Base-by-base conservation (phyloP, 2,888 invertebrate species). In the Clanis bilineata region DNA sequence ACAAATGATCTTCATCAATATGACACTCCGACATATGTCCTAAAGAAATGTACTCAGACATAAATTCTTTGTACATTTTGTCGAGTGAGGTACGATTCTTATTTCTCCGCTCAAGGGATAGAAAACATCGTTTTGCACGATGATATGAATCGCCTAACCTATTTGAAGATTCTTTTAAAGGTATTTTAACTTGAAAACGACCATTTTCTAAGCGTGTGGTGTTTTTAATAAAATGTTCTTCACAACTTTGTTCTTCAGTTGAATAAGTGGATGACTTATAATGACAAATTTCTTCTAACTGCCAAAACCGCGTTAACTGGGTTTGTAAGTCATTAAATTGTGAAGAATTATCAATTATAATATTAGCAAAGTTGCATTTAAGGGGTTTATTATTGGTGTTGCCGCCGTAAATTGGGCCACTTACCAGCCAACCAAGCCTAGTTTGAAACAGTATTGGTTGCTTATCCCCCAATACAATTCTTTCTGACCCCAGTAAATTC, bases 211-310 rank as follows among this genome's bases (percentile, higher is more conserved):
- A 57, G 22, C 72, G 69, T 23, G 64, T 66, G 6, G 69, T 70
- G 59, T 68, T 71, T 62, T 67, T 60, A 10, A 67, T 22, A 56
- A 72, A 72, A 61, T 71, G 67, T 5, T 69, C 66, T 57, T 73
- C 70, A 41, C 73, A 73, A 6, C 51, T 1, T 22, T 62, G 64
- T 54, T 71, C 72, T 39, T 73, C 70, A 6, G 36, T 57, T 44
- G 63, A 65, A 45, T 44, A 2, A 43, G 59, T 36, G 9, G 36
- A 57, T 39, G 57, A 60, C 21, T 58, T 12, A 23, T 28, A 22
- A 6, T 38, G 38, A 36, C 43, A 54, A 6, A 67, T 54, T 47
- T 68, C 68, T n/a, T 70, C 66, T 7, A 69, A 58, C 7, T 66
- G 56, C 66, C 12, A 38, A 38, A 38, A 12, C 38, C 12, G 38